Conservation (phyloP, 2,797 vertebrate species). For the Taeniopygia guttata region DNA sequence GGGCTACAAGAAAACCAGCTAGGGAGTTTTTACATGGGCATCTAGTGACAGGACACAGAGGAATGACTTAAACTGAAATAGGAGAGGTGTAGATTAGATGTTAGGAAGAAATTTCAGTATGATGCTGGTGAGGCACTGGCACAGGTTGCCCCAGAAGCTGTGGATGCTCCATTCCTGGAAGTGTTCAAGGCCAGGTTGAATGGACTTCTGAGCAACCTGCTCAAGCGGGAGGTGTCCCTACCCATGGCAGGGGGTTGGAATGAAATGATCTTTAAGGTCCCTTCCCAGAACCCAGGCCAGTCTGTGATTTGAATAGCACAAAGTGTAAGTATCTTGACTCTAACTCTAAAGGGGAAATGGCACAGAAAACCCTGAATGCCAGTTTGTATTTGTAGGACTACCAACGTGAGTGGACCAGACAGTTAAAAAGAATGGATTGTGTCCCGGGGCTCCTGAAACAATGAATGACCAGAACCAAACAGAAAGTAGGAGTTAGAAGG, state of each 20-base stretch:
- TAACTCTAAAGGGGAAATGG: background rate
- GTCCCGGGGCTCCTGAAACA: background rate
- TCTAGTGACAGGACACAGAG: background rate
- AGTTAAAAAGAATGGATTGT: background rate
- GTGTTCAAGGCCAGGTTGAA: background rate
- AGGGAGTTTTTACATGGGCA: background rate
- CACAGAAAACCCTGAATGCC: background rate
- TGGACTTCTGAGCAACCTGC: background rate
- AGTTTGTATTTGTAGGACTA: background rate
- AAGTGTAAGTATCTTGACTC: background rate
- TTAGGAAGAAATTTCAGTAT: background rate
- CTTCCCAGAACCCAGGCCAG: background rate
- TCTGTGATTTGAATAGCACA: background rate
- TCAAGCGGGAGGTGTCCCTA: accelerated
- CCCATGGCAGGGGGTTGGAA: background rate
- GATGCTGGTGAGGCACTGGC: background rate
- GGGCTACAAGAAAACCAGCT: accelerated
- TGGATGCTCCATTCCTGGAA: background rate
- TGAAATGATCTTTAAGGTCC: background rate
- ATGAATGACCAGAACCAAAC: background rate
- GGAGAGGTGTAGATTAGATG: background rate
- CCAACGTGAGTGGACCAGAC: background rate
- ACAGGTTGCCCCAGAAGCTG: background rate
- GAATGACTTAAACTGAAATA: background rate
- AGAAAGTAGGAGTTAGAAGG: background rate